Conservation (phyloP, 2,113 vertebrate species). For the Penelope pileata region DNA sequence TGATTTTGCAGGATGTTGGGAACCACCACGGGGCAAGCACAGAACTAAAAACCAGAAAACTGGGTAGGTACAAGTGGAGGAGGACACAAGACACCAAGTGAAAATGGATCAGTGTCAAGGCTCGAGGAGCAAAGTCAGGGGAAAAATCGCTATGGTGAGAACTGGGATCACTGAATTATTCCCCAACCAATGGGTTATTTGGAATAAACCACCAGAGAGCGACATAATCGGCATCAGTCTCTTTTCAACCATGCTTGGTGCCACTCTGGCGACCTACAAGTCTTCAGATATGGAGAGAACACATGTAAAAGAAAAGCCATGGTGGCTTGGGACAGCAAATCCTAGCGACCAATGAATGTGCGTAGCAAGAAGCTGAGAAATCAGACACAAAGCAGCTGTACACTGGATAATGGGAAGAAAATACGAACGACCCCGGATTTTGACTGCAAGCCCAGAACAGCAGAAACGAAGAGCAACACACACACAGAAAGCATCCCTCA, state of each 20-base stretch:
- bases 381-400: background rate
- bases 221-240: background rate
- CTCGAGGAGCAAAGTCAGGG: background rate
- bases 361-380: background rate
- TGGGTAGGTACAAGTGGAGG: background rate
- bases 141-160: background rate
- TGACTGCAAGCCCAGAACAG: background rate
- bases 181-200: background rate
- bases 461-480: background rate
- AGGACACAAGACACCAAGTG: background rate
- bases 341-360: background rate
- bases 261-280: background rate
- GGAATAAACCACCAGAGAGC: background rate
- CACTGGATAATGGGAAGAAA: background rate
- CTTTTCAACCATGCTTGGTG: background rate
- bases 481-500: background rate
- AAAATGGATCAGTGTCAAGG: background rate
- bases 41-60: background rate
- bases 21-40: background rate
- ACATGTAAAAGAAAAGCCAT: background rate
- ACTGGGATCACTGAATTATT: background rate
- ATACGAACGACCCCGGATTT: background rate
- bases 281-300: background rate
- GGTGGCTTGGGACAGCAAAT: background rate
- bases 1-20: background rate